Percentiles rank a stretch among this genome's conserved stretches.
Evolutionary conservation across 2,888 invertebrate species (phyloP).

Genomic region (Coleophora deauratella): DNA sequence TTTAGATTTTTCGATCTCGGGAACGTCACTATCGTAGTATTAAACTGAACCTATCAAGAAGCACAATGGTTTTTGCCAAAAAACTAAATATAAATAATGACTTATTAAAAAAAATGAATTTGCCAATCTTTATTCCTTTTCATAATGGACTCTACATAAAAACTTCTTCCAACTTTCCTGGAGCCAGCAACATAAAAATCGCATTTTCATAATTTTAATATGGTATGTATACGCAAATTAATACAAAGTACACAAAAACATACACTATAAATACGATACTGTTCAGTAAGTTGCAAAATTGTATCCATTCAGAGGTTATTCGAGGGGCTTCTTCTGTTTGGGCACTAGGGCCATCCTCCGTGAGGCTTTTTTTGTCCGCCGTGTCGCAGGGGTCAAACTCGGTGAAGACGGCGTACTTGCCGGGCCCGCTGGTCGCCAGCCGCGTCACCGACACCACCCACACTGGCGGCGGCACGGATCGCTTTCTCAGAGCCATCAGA

Average conservation of each 20-base stretch:
- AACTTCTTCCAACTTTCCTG: too few species aligned
- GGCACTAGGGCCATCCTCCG: constrained; percentile 29
- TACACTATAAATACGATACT: constrained; percentile 43
- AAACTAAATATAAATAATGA: too few species aligned
- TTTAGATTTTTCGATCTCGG: too few species aligned
- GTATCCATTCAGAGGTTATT: constrained; percentile 48
- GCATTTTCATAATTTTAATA: constrained; percentile 13
- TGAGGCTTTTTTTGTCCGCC: constrained; percentile 31
- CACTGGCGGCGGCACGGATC: constrained; percentile 36
- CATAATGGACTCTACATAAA: too few species aligned
- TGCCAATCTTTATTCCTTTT: too few species aligned
- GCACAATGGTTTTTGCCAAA: too few species aligned
- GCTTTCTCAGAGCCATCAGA: constrained; percentile 44
- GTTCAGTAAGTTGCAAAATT: constrained; percentile 53
- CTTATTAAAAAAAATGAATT: too few species aligned
- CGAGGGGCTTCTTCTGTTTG: constrained; percentile 21
- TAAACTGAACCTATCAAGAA: too few species aligned
- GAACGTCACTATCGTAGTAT: too few species aligned
- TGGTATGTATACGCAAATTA: constrained; percentile 51
- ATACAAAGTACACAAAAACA: constrained; percentile 44
- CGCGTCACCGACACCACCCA: constrained; percentile 46
- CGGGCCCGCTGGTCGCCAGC: constrained; percentile 44
- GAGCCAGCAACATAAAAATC: too few species aligned
- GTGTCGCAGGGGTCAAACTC: constrained; percentile 52
- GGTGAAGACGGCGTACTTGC: constrained; percentile 55